Evolutionary conservation across 2,113 vertebrate species (phyloP).

Genomic region (Hoplias malabaricus): DNA sequence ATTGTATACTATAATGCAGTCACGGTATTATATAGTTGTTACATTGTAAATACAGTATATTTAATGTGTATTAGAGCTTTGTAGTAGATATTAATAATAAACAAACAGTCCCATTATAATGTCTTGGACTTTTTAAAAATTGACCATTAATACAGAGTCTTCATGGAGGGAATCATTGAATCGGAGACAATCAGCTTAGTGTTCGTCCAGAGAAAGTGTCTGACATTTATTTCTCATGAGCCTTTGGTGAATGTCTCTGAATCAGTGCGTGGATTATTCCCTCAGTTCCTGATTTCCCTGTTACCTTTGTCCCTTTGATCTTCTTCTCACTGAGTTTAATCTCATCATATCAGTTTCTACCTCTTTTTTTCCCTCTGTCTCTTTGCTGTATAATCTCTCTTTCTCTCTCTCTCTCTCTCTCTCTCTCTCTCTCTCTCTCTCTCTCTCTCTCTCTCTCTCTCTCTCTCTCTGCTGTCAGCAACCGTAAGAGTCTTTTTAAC

Average conservation of each 20-base stretch:
- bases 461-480: slow-evolving; percentile 30
- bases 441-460: background rate
- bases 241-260: background rate
- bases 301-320: background rate
- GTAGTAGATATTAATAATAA: too few relatives aligned
- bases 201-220: too few relatives aligned
- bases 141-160: too few relatives aligned
- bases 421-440: slow-evolving; percentile 7
- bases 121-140: too few relatives aligned
- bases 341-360: background rate
- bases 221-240: too few relatives aligned
- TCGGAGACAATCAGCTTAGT: background rate
- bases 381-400: slow-evolving; percentile 1
- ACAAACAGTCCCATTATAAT: too few relatives aligned
- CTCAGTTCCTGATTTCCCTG: background rate
- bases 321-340: background rate
- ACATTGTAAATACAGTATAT: too few relatives aligned
- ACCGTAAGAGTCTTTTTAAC: slow-evolving; percentile 59
- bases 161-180: too few relatives aligned
- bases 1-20: too few relatives aligned
- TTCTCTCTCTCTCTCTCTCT: slow-evolving; percentile 30
- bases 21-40: too few relatives aligned
- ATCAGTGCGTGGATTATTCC: background rate
- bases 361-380: background rate
- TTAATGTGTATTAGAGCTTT: too few relatives aligned